Percentiles rank a stretch among this genome's conserved stretches.
Conservation (phyloP, 2,888 invertebrate genomes). For the Blera fallax region DNA sequence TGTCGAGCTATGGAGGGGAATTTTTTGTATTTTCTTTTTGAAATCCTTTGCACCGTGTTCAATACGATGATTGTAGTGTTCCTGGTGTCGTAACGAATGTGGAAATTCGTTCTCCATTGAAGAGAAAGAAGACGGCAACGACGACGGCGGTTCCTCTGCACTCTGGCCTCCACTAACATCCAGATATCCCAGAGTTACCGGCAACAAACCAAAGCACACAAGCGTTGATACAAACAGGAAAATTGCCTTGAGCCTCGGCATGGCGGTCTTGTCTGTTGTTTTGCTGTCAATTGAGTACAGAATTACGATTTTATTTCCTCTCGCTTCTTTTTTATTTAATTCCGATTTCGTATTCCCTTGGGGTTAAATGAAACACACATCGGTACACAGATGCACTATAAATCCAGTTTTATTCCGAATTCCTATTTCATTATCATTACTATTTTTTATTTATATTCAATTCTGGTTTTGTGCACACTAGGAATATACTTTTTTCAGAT, state of each 20-base stretch:
- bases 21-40: conserved; percentile 49
- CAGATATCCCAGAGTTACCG: conserved; percentile 58
- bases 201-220: conserved; percentile 62
- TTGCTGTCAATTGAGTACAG: conserved; percentile 46
- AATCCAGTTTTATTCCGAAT: conserved; percentile 36
- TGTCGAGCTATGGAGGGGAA: neutral
- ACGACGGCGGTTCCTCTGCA: conserved; percentile 28
- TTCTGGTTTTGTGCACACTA: conserved; percentile 10
- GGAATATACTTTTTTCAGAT: neutral
- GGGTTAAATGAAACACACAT: conserved; percentile 33
- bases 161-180: conserved; percentile 57
- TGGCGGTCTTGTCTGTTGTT: conserved; percentile 49
- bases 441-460: conserved; percentile 19
- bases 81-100: conserved; percentile 76
- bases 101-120: conserved; percentile 64
- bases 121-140: conserved; percentile 30
- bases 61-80: conserved; percentile 76
- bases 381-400: conserved; percentile 31
- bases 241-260: conserved; percentile 59
- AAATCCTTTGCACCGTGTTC: conserved; percentile 74
- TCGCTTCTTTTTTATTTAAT: conserved; percentile 21
- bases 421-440: conserved; percentile 46
- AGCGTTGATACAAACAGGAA: conserved; percentile 48
- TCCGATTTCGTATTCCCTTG: conserved; percentile 31
- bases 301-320: conserved; percentile 52